Percentiles rank a stretch among this genome's conserved stretches.
These are phyloP conservation scores for Notolabrus celidotus DNA, from an alignment of 2,797 vertebrate genomes.

Conservation along the genomic window DNA sequence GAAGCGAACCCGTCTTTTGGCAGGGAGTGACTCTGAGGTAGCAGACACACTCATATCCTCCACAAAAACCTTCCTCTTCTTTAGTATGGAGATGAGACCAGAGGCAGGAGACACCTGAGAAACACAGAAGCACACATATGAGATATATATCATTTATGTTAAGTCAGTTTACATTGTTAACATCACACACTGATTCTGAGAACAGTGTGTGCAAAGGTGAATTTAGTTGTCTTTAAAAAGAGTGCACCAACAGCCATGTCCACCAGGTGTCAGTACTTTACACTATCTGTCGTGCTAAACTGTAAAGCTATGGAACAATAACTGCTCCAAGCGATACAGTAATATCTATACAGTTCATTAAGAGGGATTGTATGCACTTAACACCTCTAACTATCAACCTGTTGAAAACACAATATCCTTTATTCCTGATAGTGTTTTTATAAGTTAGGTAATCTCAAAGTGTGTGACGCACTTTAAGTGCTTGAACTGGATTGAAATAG, in stretches of 20 bases:
- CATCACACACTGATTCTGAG: neutral
- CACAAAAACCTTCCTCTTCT: slow-evolving; percentile 83
- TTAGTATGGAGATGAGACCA: slow-evolving; percentile 95
- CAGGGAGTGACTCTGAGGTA: slow-evolving; percentile 54
- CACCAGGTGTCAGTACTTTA: slow-evolving; percentile 53
- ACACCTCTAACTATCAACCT: too few species aligned
- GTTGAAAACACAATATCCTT: too few species aligned
- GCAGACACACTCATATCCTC: slow-evolving; percentile 59
- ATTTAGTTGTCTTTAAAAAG: too few species aligned
- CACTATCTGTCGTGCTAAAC: slow-evolving; percentile 2
- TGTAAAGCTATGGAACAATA: too few species aligned
- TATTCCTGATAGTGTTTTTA: neutral
- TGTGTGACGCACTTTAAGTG: neutral
- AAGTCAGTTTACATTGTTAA: neutral
- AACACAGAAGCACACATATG: neutral
- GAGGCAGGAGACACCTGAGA: slow-evolving; percentile 88
- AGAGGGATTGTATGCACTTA: too few species aligned
- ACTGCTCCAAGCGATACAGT: too few species aligned
- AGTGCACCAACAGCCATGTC: neutral
- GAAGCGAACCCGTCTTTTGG: slow-evolving; percentile 94
- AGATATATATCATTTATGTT: slow-evolving; percentile 1
- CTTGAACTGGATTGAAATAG: neutral
- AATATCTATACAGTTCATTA: too few species aligned
- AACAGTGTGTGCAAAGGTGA: neutral
- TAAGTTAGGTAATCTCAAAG: neutral